Percentiles rank a stretch among this genome's conserved stretches.
These are phyloP conservation scores for Sebastes oblongus DNA, from an alignment of 2,797 vertebrate species.

Conservation along the genomic window DNA sequence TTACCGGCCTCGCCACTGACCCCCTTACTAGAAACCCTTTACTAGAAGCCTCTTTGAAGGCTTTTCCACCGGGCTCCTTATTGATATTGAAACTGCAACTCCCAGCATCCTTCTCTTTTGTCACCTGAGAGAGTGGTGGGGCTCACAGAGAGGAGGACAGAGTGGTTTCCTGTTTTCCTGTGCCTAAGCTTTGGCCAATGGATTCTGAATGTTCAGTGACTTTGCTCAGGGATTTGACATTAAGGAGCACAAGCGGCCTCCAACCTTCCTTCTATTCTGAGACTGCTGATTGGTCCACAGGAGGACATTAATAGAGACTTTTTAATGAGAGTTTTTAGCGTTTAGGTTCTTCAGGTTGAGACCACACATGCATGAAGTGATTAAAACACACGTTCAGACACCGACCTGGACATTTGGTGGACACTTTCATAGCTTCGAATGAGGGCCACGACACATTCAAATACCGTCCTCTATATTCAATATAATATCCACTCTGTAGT, in stretches of 20 bases:
- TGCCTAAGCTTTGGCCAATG: conserved; percentile 65
- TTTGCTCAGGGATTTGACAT: conserved; percentile 83
- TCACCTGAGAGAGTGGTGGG: conserved; percentile 39
- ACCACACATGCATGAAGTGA: conserved; percentile 51
- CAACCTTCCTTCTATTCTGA: conserved; percentile 66
- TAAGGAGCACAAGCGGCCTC: conserved; percentile 76
- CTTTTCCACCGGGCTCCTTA: conserved; percentile 22
- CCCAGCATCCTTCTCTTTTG: conserved; percentile 34
- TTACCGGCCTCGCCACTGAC: conserved; percentile 88
- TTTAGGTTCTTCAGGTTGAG: conserved; percentile 57
- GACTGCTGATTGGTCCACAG: conserved; percentile 70
- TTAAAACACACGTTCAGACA: conserved; percentile 31
- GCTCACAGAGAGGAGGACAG: conserved; percentile 89
- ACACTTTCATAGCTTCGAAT: conserved; percentile 16
- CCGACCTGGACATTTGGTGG: conserved; percentile 22
- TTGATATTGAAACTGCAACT: conserved; percentile 25
- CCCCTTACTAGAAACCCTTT: conserved; percentile 1
- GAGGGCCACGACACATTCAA: conserved; percentile 32
- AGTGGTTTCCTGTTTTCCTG: conserved; percentile 75
- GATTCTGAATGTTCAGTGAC: conserved; percentile 76
- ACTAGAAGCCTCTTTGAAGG: conserved; percentile 15
- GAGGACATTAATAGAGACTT: conserved; percentile 58
- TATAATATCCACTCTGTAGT: conserved; percentile 48
- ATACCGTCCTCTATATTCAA: conserved; percentile 18
- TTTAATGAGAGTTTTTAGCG: conserved; percentile 57